Evolutionary conservation across 2,797 vertebrate species (phyloP), one percentile per base, ranked within the genome.

Genomic region (Parambassis ranga): DNA sequence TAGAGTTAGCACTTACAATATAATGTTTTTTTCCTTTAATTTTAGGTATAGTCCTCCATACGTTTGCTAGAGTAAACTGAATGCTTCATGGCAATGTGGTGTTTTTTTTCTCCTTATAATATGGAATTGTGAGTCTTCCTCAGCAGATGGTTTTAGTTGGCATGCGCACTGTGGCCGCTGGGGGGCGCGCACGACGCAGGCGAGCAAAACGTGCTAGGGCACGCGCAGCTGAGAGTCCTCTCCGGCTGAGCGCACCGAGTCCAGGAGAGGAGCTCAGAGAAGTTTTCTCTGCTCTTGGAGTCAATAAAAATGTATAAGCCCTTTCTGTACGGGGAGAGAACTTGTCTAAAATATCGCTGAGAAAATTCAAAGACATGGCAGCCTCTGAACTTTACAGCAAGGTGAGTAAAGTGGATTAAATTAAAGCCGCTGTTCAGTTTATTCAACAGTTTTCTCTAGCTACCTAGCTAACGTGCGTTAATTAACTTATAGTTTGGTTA

Each of bases 341-440:
- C 5, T 3, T 62, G 65, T 39, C 3, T 53, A 20, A 42, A 13
- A n/a, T 7, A 8, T 43, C 26, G 2, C 7, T 20, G 20, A 65
- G 38, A 14, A 20, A 42, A 8, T 10, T 43, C 5, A 14, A 5
- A 49, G 64, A 47, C 82, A 96, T 95, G 95, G 94, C 94, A 71
- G 89, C 81, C 13, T 52, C 59, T 30, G 89, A 87, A 72, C 89
- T 87, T 55, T 90, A 90, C 70, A 64, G 80, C 23, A 86, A 86
- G 85, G 89, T 90, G 76, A 7, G 82, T 5, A 11, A 0, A 9
- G 9, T 37, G 10, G 15, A 10, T 20, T 37, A 5, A 65, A 23
- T 28, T 38, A 24, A 15, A 9, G 30, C 24, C 13, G 13, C 36
- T 28, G 31, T 37, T 16, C 4, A 28, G 10, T 16, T 64, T 44